phyloP scores from a whole-genome alignment of 2,113 vertebrate species.

The Burhinus oedicnemus region DNA sequence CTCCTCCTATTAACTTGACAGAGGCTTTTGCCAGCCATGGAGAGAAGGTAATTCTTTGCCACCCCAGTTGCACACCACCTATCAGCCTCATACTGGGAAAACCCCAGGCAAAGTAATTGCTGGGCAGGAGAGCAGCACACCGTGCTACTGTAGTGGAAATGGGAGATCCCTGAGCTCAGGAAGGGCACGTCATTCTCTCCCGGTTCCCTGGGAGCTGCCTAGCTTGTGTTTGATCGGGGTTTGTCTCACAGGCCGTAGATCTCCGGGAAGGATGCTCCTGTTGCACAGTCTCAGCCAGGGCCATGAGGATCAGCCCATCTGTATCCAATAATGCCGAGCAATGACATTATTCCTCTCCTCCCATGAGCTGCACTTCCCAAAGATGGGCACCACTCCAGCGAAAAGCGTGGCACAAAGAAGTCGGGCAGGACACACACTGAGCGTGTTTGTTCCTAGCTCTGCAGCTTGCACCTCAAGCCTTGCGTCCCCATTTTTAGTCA shows the following conservation, averaged over 20 bases:
- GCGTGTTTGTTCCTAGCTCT: neutral
- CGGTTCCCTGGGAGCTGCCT: neutral
- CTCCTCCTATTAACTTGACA: neutral
- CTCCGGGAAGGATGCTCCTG: neutral
- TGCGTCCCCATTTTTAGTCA: neutral
- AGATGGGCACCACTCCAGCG: neutral
- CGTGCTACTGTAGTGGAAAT: neutral
- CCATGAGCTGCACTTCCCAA: neutral
- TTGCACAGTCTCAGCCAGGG: neutral
- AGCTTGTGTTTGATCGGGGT: neutral
- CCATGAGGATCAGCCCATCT: neutral
- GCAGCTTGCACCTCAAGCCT: neutral
- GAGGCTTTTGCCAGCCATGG: neutral
- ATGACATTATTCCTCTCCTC: neutral
- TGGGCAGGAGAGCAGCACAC: neutral
- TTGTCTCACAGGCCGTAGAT: neutral
- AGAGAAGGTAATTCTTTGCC: neutral
- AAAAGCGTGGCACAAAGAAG: accelerated
- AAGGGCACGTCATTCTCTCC: neutral
- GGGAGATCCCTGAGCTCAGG: neutral
- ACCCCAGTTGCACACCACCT: neutral
- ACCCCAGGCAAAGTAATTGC: neutral
- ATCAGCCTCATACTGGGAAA: neutral
- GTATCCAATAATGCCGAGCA: neutral
- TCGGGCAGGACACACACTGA: neutral